Evolutionary conservation across 2,888 invertebrate species (phyloP), one percentile per base, ranked within the genome.

Genomic region (Silvanus unidentatus): DNA sequence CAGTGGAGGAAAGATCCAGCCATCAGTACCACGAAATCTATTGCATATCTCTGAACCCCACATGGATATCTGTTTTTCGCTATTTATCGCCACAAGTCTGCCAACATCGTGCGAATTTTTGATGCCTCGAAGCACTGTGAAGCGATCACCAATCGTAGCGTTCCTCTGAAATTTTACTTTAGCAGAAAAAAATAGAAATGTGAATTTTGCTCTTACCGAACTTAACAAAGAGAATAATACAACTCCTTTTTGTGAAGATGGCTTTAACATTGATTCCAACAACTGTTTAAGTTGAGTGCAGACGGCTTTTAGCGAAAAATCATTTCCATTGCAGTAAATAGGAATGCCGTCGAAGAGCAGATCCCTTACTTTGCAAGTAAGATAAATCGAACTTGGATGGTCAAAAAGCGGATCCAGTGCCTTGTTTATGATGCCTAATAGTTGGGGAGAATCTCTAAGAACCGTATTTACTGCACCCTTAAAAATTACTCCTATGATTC

Each of bases 1-100:
- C 54, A 86, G 84, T 0, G 93, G 91, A 0, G 89, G 82, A 69
- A 93, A 93, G 11, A 93, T 83, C 0, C 92, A 90, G 0, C 90
- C 87, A 62, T 95, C 94, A 0, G 90, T 92, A 1, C 94, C 94
- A 9, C 77, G 73, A 59, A 80, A 85, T 42, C 78, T 73, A 63
- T 92, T 89, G 63, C 94, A 93, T 2, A 75, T 70, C 40, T 78
- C 76, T 1, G 79, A 82, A 0, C 69, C 67, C 89, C 90, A 92
- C 0, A 77, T 67, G 0, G 74, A 73, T 62, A 81, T 65, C 54
- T 79, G 71, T 0, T 77, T 69, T 44, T 82, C 75, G 0, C 83
- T 85, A 53, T 87, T 82, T 39, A 81, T 78, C 12, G 80, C 80
- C 0, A 86, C 70, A 1, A 94, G 83, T 51, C 75, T 73, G 0